Evolutionary conservation across 2,113 vertebrate genomes (phyloP), one percentile per base, ranked within the genome.

Genomic region (Coturnix japonica): DNA sequence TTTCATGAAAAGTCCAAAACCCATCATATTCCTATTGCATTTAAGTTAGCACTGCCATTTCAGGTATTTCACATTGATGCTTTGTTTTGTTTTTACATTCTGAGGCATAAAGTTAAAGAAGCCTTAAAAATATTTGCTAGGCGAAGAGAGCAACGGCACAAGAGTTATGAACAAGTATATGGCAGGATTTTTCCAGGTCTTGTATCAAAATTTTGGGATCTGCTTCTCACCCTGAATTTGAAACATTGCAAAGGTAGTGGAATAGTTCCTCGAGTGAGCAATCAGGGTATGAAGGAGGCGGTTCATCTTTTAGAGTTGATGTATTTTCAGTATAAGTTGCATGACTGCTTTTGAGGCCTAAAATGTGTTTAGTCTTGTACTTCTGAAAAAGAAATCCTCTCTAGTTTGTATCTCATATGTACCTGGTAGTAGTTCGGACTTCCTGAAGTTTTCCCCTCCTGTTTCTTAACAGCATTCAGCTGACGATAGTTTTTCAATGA

Each of bases 21-120:
- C 10, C 15, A 37, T 15, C 23, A 17, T 26, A 17, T 61, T 26
- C 14, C 6, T 78, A 8, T 7, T 65, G 22, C 6, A 14, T 56
- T 92, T 10, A 22, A 63, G 25, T 4, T 60, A 63, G n/a, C 15
- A 4, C 57, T 71, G 22, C 43, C 53, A 5, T 54, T 83, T 51
- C 39, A 31, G 0, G 0, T 54, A 9, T 91, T 87, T 41, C 14
- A n/a, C 1, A 0, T 56, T 25, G 21, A 33, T 9, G 8, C 23
- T 35, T 39, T 22, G 35, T 57, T 6, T 43, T 5, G 4, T 64
- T 90, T 87, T 76, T 39, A 25, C 30, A 8, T 72, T 4, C 2
- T 35, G 11, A 70, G 20, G 21, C 28, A 3, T 41, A 83, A 57
- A 22, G 47, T 9, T 21, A 53, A 61, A 30, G 76, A 85, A 77